Percentiles rank a stretch among this genome's conserved stretches.
Conservation (phyloP, 2,888 invertebrate species). For the Ommatoiulus sabulosus region DNA sequence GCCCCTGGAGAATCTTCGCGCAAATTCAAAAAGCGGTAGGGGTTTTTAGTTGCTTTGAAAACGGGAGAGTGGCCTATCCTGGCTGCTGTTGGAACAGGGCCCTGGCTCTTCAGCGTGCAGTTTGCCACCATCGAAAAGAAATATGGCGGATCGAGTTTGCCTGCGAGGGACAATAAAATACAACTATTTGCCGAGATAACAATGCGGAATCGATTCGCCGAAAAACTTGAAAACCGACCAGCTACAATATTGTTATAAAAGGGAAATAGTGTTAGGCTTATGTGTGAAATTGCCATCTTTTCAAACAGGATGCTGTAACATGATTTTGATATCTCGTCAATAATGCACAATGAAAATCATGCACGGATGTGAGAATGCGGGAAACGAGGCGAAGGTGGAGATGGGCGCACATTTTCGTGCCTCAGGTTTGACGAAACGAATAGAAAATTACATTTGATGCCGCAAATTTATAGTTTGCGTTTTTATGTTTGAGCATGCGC, state of each 20-base stretch:
- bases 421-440: no score
- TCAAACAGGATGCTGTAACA: neutral
- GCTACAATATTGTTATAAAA: neutral
- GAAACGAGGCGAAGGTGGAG: neutral
- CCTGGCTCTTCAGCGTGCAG: neutral
- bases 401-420: neutral
- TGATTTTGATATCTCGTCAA: constrained; percentile 22
- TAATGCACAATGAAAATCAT: neutral
- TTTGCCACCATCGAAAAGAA: neutral
- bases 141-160: constrained; percentile 2
- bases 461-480: no score
- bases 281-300: constrained; percentile 5
- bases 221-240: neutral
- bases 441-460: no score
- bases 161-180: constrained; percentile 4
- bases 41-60: neutral
- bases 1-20: neutral
- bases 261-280: neutral
- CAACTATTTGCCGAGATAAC: constrained; percentile 31
- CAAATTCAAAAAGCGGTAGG: neutral
- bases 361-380: neutral
- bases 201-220: neutral
- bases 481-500: no score
- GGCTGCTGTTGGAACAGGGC: neutral
- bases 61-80: neutral